Evolutionary conservation across 2,888 invertebrate species (phyloP), one percentile per base, ranked within the genome.

Genomic region (Arge pagana): DNA sequence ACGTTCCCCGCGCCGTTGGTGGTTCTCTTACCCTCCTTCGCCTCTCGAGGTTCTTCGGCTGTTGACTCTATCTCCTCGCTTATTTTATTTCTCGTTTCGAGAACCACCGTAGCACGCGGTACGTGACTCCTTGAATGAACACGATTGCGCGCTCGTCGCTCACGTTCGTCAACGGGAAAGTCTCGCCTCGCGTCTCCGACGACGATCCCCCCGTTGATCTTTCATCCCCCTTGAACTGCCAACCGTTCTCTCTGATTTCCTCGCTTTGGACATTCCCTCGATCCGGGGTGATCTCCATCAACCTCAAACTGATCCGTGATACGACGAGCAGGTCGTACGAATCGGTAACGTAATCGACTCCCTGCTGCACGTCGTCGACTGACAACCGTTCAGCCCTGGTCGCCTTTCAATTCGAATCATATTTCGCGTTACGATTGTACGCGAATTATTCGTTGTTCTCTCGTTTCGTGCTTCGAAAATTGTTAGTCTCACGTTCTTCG

Each of bases 141-240:
- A 45, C 45, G 24, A 45, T 45, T 45, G 24, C 24, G 33, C 45
- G 45, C 33, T 45, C 33, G 45, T 45, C 45, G 35, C 45, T 45
- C 45, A 33, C n/a, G n/a, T n/a, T n/a, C n/a, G 45, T 33, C 45
- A 45, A 45, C 35, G 45, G 35, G 45, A 45, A 33, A 45, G 21
- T 35, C 45, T 45, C 45, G 31, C 19, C 33, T 42, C 33, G 21
- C 18, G 45, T n/a, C n/a, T n/a, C n/a, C n/a, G n/a, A n/a, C n/a
- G n/a, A n/a, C 33, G 45, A 33, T 33, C 31, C 33, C 21, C 31
- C 35, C 45, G 31, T 45, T 42, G 18, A 42, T 30, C 42, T 31
- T 42, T 30, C 42, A 26, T 42, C 30, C 31, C 28, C n/a, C 19
- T 24, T 35, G 21, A 24, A 24, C 28, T 45, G 31, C 21, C 24